Base-by-base conservation (phyloP, 2,113 vertebrate species). In the Siniperca knerii region DNA sequence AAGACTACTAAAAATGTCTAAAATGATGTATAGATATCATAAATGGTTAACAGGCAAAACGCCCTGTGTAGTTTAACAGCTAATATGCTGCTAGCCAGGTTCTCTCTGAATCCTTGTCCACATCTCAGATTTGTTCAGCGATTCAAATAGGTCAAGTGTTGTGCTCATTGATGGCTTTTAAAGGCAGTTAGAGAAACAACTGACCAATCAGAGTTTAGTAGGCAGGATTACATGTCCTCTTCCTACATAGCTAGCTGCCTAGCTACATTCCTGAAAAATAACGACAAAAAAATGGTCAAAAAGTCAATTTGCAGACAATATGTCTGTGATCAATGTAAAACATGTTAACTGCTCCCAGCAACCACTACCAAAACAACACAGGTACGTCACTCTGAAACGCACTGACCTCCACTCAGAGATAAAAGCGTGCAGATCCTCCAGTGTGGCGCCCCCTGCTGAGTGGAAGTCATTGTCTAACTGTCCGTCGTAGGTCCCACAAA, bases 401-500 rank as follows among this genome's bases (percentile, higher is more conserved):
- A 90, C 88, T 95, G 93, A 98, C 97, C 97, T 98, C 97, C 97
- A 99, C 58, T 95, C 91, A 21, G 95, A 94, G 87, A 98, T 95
- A 87, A 99, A 99, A 83, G 91, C 81, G 66, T 79, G 82, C 50
- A 90, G 72, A 33, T 93, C 75, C 46, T 90, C 65, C 58, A 94
- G 42, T 4, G 18, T 50, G 65, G 68, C 35, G 6, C 96, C 97
- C 18, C 91, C 95, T 6, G 90, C 90, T 78, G 95, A 93, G 85
- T 97, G 97, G 84, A 95, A 96, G 89, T 99, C 97, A 67, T 99
- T 98, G 82, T 95, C 94, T 13, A 94, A 62, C 60, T 82, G 93
- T 87, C 96, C 96, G 13, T 99, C 97, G 77, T 96, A 98, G 10
- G 96, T 97, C 73, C 98, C 97, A 82, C 98, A 98, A 68, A 98